phyloP scores from a whole-genome alignment of 1,140 invertebrate genomes.

The Bombus balteatus region DNA sequence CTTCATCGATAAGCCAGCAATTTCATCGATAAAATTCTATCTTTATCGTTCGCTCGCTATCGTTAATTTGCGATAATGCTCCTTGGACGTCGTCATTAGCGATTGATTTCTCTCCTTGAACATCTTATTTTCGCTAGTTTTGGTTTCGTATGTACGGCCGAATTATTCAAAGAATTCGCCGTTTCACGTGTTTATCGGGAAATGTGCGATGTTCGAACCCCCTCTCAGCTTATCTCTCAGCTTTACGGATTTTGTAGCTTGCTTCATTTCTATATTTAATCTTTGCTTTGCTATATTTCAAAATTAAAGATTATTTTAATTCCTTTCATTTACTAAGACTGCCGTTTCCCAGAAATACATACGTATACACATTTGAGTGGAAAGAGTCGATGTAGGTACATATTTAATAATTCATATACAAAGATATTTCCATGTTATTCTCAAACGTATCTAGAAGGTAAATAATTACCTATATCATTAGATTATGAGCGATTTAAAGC shows the following conservation, averaged over 20 bases:
- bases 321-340: background rate
- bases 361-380: background rate
- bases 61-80: constrained; percentile 3
- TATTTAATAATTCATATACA: background rate
- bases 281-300: too few species aligned
- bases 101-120: background rate
- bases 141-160: background rate
- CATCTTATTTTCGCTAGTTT: background rate
- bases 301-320: background rate
- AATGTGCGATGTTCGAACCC: background rate
- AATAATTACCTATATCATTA: too few species aligned
- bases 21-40: constrained; percentile 27
- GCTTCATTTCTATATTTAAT: background rate
- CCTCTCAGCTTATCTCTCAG: background rate
- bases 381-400: too few species aligned
- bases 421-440: background rate
- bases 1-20: background rate
- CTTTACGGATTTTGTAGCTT: too few species aligned
- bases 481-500: background rate
- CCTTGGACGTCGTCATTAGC: background rate
- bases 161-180: background rate
- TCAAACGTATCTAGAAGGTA: background rate
- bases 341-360: background rate
- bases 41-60: constrained; percentile 20
- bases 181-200: too few species aligned